Evolutionary conservation across 2,113 vertebrate genomes (phyloP).

Genomic region (Merops nubicus): DNA sequence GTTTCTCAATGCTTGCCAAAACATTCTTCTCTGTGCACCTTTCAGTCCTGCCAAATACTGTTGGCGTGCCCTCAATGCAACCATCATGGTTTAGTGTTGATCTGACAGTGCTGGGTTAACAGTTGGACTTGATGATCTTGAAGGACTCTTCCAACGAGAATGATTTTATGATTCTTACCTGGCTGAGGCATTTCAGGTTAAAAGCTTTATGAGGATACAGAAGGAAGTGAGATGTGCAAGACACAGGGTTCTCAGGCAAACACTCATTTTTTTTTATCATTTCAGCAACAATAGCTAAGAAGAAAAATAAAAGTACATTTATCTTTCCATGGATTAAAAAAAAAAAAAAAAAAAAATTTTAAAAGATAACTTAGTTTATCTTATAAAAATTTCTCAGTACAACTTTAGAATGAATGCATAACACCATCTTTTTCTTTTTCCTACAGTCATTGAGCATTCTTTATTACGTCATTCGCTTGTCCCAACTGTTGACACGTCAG

Average conservation of each 20-base stretch:
- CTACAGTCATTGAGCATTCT: neutral
- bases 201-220: neutral
- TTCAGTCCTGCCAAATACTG: neutral
- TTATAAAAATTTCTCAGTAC: neutral
- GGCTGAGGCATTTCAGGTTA: neutral
- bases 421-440: too few species aligned
- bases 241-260: neutral
- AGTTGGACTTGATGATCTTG: too few species aligned
- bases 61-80: neutral
- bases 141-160: too few species aligned
- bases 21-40: neutral
- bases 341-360: fast-evolving
- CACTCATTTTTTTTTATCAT: neutral
- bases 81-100: too few species aligned
- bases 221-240: neutral
- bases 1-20: neutral
- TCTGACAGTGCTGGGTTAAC: too few species aligned
- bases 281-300: neutral
- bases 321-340: neutral
- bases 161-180: neutral
- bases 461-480: conserved; percentile 26
- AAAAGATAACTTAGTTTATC: neutral
- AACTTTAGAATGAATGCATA: neutral
- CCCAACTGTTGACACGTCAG: neutral
- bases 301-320: neutral